Conservation (phyloP, 1,140 invertebrate species). For the Dermatophagoides farinae region DNA sequence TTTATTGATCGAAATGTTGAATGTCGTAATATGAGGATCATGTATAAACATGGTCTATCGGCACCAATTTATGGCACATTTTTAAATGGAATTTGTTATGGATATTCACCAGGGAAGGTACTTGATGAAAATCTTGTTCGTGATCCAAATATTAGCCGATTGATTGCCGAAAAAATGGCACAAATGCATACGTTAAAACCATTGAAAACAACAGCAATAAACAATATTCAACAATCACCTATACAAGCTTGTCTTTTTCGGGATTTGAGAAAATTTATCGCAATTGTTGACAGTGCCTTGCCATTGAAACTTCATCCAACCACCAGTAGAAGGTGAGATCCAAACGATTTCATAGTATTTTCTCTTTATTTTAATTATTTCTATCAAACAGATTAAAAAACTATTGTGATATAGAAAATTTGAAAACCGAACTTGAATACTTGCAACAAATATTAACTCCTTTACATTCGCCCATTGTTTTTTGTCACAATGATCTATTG, state of each 20-base stretch:
- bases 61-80: conserved; percentile 74
- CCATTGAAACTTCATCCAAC: background rate
- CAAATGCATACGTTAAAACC: conserved; percentile 38
- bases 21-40: conserved; percentile 42
- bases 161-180: conserved; percentile 54
- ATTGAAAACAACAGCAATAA: background rate
- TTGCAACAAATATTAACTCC: conserved; percentile 42
- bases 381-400: background rate
- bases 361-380: background rate
- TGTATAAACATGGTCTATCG: conserved; percentile 52
- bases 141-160: conserved; percentile 35
- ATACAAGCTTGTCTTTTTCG: conserved; percentile 41
- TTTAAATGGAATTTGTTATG: conserved; percentile 79
- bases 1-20: conserved; percentile 74
- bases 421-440: conserved; percentile 44
- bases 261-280: conserved; percentile 48
- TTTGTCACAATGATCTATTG: conserved; percentile 92
- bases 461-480: conserved; percentile 60
- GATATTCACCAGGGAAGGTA: conserved; percentile 64
- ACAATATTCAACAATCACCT: conserved; percentile 23
- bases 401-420: conserved; percentile 24
- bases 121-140: conserved; percentile 46
- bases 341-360: background rate
- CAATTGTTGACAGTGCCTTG: conserved; percentile 33
- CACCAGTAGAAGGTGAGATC: background rate